A percentile compares a stretch with the other conserved stretches of the same genome.
These are phyloP conservation scores for Chaetophractus vellerosus DNA, from an alignment of 2,797 vertebrate species.

Conservation along the genomic window DNA sequence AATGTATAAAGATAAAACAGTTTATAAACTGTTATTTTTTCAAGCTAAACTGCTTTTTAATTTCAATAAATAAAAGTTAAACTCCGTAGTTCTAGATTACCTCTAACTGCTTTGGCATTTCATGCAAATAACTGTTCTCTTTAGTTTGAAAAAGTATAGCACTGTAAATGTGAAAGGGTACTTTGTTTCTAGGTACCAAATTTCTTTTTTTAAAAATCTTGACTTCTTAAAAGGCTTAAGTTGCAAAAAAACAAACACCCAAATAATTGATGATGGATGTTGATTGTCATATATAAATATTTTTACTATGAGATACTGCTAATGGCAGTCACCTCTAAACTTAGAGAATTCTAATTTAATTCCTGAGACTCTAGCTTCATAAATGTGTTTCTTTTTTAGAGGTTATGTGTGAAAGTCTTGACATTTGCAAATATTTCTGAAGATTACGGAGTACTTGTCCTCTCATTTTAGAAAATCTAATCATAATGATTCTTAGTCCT, in stretches of 20 bases:
- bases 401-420: constrained; percentile 41
- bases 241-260: constrained; percentile 35
- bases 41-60: constrained; percentile 51
- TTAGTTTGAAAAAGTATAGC: constrained; percentile 64
- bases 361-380: constrained; percentile 15
- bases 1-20: not conserved
- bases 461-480: constrained; percentile 57
- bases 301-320: constrained; percentile 18
- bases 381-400: constrained; percentile 10
- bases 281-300: constrained; percentile 26
- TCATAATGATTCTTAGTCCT: not conserved
- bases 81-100: constrained; percentile 62
- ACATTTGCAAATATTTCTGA: constrained; percentile 38
- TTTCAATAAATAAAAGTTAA: constrained; percentile 58
- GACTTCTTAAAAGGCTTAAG: constrained; percentile 3
- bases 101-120: constrained; percentile 70
- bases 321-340: constrained; percentile 21
- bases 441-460: constrained; percentile 45
- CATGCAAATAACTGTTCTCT: constrained; percentile 64
- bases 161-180: constrained; percentile 48
- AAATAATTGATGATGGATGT: constrained; percentile 8
- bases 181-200: constrained; percentile 64
- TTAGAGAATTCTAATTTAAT: constrained; percentile 18
- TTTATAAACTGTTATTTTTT: constrained; percentile 38
- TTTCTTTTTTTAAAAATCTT: not conserved